Base-by-base conservation (phyloP, 1,140 invertebrate genomes). In the Brachionus asplanchnoidis region DNA sequence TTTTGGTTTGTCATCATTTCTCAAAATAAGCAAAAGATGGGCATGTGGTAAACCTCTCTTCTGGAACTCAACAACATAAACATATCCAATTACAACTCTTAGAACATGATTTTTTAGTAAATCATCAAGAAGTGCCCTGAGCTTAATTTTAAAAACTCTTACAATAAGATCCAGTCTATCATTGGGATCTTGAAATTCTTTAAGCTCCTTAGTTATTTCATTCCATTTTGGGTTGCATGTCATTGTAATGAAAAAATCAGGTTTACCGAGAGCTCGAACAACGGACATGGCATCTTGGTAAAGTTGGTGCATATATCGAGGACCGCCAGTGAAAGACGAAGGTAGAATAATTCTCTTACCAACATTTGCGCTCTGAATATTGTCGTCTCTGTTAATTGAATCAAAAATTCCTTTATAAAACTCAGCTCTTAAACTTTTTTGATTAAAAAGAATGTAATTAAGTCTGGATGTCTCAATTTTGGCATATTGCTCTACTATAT, bases 11-110 rank as follows among this genome's bases (percentile, higher is more conserved):
- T 86, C 79, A 46, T 85, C 78, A 12, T 85, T 70, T 7, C n/a
- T 65, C 56, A 89, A 87, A 88, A 87, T 91, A 23, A 92, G 60
- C 20, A 92, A 85, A 84, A 92, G 89, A 86, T 91, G 91, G 6
- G 87, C 88, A 89, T 92, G 91, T 1, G 91, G 90, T 42, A 91
- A 86, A 11, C 91, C 90, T 85, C 90, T 87, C 86, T 92, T 92
- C 87, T 92, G 91, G 88, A 89, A 92, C 86, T 92, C 91, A 56
- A 92, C 85, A 32, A 87, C 85, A 84, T 89, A 89, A 88, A 90
- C 86, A 46, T 86, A 88, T 32, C 88, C 88, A 14, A 84, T 53
- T 53, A 87, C 85, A 50, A 86, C 79, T 14, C 90, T 89, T 86
- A 89, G 88, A 5, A 90, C 83, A n/a, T 86, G 26, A 75, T 86